phyloP scores from a whole-genome alignment of 92 coral and sea anemone species.

The Parazoanthus swiftii region DNA sequence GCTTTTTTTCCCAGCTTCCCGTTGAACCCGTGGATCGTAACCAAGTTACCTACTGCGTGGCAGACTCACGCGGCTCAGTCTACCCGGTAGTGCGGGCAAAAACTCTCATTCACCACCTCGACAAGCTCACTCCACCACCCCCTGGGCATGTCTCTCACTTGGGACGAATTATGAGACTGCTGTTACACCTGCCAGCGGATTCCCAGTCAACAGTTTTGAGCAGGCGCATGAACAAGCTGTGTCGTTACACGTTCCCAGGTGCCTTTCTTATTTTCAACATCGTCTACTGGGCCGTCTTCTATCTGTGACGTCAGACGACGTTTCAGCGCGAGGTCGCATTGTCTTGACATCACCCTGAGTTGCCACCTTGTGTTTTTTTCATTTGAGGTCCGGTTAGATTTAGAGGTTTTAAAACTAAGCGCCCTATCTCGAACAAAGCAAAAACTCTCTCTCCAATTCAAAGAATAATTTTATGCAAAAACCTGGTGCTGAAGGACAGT shows the following conservation, averaged over 20 bases:
- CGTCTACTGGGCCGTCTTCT: conserved; percentile 66
- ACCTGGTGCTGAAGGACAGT: no score
- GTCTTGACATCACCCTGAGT: no score
- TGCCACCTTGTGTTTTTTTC: not conserved
- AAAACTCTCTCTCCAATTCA: no score
- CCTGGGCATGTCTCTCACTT: conserved; percentile 36
- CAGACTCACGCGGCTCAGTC: conserved; percentile 86
- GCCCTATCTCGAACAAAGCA: no score
- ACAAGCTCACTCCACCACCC: conserved; percentile 15
- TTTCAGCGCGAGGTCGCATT: not conserved
- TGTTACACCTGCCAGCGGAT: conserved; percentile 62
- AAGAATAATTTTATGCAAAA: no score
- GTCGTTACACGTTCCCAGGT: conserved; percentile 65
- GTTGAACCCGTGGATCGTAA: conserved; percentile 65
- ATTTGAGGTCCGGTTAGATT: not conserved
- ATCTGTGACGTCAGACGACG: conserved; percentile 13
- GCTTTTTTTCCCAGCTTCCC: conserved; percentile 40
- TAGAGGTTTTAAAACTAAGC: no score
- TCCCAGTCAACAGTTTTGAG: conserved; percentile 48
- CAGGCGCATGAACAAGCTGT: conserved; percentile 58
- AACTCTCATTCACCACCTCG: conserved; percentile 33
- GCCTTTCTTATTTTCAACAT: conserved; percentile 70
- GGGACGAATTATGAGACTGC: conserved; percentile 58
- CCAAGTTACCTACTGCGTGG: conserved; percentile 79
- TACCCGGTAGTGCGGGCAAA: conserved; percentile 84